Evolutionary conservation across 2,888 invertebrate genomes (phyloP), one percentile per base, ranked within the genome.

Genomic region (Biston betularia): DNA sequence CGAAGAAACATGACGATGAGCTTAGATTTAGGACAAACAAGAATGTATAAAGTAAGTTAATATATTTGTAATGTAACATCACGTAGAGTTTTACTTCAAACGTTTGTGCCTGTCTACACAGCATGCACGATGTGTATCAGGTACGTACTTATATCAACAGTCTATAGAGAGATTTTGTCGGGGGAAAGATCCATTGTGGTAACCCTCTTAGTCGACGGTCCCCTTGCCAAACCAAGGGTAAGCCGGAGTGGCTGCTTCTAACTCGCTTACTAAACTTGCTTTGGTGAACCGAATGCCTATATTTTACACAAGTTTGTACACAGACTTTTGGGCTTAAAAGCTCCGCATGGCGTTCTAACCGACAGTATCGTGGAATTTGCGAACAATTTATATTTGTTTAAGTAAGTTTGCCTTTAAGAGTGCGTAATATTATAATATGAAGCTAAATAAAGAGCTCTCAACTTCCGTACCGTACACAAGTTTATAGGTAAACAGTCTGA

Each of bases 101-200:
- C 46, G 33, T 58, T 61, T 33, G n/a, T 40, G 48, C 45, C 64
- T 34, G 42, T 54, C 53, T 60, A 53, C 57, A 58, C 53, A 52
- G 34, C 5, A 49, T 14, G 44, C 57, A 57, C 53, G 62, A 55
- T 66, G 48, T 71, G 59, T 61, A 59, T 60, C 60, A 57, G 65
- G 65, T 66, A 66, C 54, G 57, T 61, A 53, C 63, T 46, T 69
- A 71, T 70, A 73, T 68, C 63, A 75, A 76, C 77, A 78, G 69
- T 70, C 60, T 71, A 71, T 70, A 71, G 71, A 71, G 86, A 87
- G 89, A 89, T 90, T 90, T 87, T 77, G 87, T 77, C 80, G 85
- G 81, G 90, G 91, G 88, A 85, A 81, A 84, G 86, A 83, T 85
- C 89, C 82, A 90, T 93, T 93, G 92, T 93, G 83, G 83, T 83